Base-by-base conservation (phyloP, 2,113 vertebrate species). In the Myiopsitta monachus region DNA sequence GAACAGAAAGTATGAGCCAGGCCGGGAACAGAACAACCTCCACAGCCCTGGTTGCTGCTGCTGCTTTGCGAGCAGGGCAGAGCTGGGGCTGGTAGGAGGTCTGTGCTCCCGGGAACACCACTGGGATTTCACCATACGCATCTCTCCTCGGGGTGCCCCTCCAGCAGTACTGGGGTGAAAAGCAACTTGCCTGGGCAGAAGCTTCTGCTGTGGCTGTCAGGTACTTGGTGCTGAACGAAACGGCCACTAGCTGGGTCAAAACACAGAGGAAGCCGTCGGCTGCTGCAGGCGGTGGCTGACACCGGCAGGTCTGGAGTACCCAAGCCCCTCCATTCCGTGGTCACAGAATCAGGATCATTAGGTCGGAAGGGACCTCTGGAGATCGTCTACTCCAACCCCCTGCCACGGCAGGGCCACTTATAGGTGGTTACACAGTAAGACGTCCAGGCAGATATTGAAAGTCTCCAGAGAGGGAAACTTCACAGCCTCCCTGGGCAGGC, bases 221-320 rank as follows among this genome's bases (percentile, higher is more conserved):
- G 57, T 12, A 19, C 24, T 59, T 46, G 24, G 18, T 16, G 24
- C 57, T 31, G 26, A 55, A 13, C 5, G 18, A 33, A 64, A 31
- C 1, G 1, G 47, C 38, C 77, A 52, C 33, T 0, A 3, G 18
- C 6, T 1, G 1, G 9, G 59, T 39, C 33, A 46, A 19, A 81
- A 78, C 15, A 27, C 78, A 70, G 73, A 87, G 51, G 41, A 44
- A 81, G 49, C 44, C 59, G 11, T 4, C 0, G 2, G 59, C 49
- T 74, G 63, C 85, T 78, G 66, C 41, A 78, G 51, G 39, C 0
- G 0, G 63, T 22, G 38, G 66, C n/a, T 81, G 69, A 13, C 18
- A 6, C 5, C 1, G 2, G 7, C 10, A 18, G 8, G 9, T 4
- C 63, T 18, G 70, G 10, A 70, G 59, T 19, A 44, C 7, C 30